Percentiles rank a stretch among this genome's conserved stretches.
phyloP scores from a whole-genome alignment of 2,888 invertebrate species.

The Pristionchus exspectatus region DNA sequence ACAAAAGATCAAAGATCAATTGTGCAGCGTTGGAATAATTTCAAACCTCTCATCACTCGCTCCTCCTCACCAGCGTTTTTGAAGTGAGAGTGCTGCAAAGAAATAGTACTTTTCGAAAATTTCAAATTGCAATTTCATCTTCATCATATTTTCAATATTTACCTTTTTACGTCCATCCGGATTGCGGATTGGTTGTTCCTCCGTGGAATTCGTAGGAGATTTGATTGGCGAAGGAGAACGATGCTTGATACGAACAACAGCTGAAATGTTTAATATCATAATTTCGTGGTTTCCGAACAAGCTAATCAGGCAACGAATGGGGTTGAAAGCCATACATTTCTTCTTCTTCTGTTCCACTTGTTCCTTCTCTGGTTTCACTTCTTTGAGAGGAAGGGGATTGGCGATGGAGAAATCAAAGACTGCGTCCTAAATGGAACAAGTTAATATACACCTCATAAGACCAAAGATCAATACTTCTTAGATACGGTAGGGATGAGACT shows the following conservation, averaged over 20 bases:
- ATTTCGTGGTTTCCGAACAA: too few relatives aligned
- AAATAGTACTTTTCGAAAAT: not conserved
- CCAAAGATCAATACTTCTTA: not conserved
- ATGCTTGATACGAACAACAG: not conserved
- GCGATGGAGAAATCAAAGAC: not conserved
- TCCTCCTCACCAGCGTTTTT: not conserved
- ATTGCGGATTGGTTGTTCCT: not conserved
- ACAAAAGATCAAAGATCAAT: slow-evolving; percentile 2
- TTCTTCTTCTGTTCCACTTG: not conserved
- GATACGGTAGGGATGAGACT: not conserved
- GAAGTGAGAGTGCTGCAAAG: not conserved
- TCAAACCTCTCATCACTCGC: not conserved
- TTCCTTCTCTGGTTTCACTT: not conserved
- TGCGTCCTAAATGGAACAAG: not conserved
- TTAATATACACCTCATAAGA: not conserved
- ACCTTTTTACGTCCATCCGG: not conserved
- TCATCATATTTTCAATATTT: not conserved
- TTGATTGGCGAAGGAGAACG: not conserved
- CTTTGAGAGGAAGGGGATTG: not conserved
- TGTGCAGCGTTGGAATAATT: not conserved
- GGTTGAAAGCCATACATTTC: not conserved
- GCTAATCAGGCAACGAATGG: too few relatives aligned
- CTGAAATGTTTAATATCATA: too few relatives aligned
- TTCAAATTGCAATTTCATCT: not conserved
- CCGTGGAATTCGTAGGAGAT: not conserved